Evolutionary conservation across 2,113 vertebrate genomes (phyloP), one percentile per base, ranked within the genome.

Genomic region (Camelus dromedarius): DNA sequence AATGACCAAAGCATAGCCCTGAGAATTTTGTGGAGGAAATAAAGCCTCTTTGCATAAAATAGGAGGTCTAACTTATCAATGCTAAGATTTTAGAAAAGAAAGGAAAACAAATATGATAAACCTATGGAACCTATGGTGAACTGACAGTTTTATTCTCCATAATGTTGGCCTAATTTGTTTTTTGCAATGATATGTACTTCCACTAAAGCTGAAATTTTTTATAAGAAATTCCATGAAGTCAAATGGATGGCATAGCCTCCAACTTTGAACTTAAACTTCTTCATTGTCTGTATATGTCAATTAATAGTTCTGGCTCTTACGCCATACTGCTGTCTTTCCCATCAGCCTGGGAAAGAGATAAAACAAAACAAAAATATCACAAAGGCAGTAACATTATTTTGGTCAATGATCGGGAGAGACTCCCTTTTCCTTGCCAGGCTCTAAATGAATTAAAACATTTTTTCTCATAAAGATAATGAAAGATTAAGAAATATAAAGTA

Each of bases 401-500:
- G 13, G 8, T 86, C n/a, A 73, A 5, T 35, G 8, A 56, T 88
- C 1, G 60, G 26, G 22, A 86, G 24, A 93, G 16, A 67, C 2
- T 58, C 13, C 1, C 6, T 64, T 85, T 81, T 75, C 15, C 11
- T 79, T 54, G 4, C 5, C 48, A 81, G 5, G 62, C 22, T 75
- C 19, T 72, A 92, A 72, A 28, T 79, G 46, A 80, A 84, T 79
- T 35, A 89, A 77, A 32, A 58, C 5, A 26, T 79, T 83, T 2
- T 69, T 28, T 66, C 38, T 69, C 79, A 70, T 50, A 94, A 85
- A 85, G n/a, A 81, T 80, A 69, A 80, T 66, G 12, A 79, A 92
- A 80, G 10, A 28, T 66, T 79, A 88, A 91, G 18, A 69, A 81
- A 13, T 80, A 2, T 46, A 75, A 80, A 54, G 18, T 64, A 62